phyloP scores from a whole-genome alignment of 2,113 vertebrate species.

The Caranx ignobilis region DNA sequence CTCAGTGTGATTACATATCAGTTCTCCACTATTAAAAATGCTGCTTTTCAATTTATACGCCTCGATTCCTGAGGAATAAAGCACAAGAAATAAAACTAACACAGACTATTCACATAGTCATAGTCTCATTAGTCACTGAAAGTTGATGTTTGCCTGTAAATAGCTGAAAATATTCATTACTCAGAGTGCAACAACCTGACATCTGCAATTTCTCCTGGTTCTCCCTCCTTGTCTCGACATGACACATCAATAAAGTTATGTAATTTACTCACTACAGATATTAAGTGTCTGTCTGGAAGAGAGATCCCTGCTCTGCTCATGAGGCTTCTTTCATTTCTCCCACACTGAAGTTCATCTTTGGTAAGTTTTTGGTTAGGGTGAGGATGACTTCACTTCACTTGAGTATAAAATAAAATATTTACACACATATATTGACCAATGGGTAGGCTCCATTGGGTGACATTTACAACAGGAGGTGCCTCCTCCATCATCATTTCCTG shows the following conservation, averaged over 20 bases:
- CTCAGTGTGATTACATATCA: background rate
- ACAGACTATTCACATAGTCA: too few species aligned
- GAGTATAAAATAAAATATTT: too few species aligned
- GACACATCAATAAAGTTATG: background rate
- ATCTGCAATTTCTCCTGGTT: too few species aligned
- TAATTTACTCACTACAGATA: background rate
- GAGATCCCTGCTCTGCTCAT: too few species aligned
- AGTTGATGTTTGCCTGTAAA: too few species aligned
- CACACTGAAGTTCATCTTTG: background rate
- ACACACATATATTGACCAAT: background rate
- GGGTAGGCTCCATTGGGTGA: background rate
- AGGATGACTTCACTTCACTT: background rate
- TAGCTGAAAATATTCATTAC: background rate
- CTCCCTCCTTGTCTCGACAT: background rate
- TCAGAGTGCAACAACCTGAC: too few species aligned
- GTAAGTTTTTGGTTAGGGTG: background rate
- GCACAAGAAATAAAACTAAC: too few species aligned
- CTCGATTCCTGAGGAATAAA: background rate
- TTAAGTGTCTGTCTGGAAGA: background rate
- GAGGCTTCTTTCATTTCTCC: too few species aligned
- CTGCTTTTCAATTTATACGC: background rate
- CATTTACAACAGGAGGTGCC: background rate
- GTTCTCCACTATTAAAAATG: too few species aligned
- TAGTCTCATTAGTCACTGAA: too few species aligned
- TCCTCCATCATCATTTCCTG: slow-evolving; percentile 36